Base-by-base conservation (phyloP, 2,888 invertebrate species). In the Frankliniella fusca region DNA sequence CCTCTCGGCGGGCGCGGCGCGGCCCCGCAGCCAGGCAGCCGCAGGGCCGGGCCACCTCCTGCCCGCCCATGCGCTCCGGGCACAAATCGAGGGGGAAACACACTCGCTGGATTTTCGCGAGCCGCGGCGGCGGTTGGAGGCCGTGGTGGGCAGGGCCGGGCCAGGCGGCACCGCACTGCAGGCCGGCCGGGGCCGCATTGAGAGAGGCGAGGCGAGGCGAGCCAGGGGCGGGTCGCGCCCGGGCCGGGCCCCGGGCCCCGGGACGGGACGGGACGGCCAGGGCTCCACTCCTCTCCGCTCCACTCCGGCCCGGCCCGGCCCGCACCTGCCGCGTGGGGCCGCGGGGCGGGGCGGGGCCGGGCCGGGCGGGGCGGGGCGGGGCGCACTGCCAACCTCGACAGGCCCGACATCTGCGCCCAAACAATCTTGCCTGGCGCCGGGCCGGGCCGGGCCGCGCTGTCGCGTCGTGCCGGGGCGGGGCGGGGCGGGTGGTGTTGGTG, bases 91-190 rank as follows among this genome's bases (percentile, higher is more conserved):
- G 70, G 70, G 70, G 70, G 70, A 76, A 76, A 76, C 70, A 76
- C 70, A 76, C 70, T 76, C 70, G 70, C 70, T 76, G 70, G 70
- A 76, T 23, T 23, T 23, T n/a, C 70, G 70, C n/a, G 12, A 54
- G 12, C 20, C 18, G 18, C 61, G n/a, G 70, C 70, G 11, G 70
- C 23, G 23, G 20, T n/a, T n/a, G 11, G 70, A 11, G 23, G 20
- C 23, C 70, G n/a, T 23, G 27, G 70, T 27, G 11, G 70, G 23
- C 23, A 20, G n/a, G n/a, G 23, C 23, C 11, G 23, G 70, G 70
- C 70, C 70, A 70, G 23, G 23, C 12, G 12, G 70, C 23, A 27
- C 70, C 70, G 9, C 23, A 23, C 27, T 23, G 27, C 70, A 27
- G 20, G 12, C 18, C 61, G 18, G 15, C 8, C 61, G 18, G 12